Base-by-base conservation (phyloP, 2,888 invertebrate genomes). In the Dugesia japonica region DNA sequence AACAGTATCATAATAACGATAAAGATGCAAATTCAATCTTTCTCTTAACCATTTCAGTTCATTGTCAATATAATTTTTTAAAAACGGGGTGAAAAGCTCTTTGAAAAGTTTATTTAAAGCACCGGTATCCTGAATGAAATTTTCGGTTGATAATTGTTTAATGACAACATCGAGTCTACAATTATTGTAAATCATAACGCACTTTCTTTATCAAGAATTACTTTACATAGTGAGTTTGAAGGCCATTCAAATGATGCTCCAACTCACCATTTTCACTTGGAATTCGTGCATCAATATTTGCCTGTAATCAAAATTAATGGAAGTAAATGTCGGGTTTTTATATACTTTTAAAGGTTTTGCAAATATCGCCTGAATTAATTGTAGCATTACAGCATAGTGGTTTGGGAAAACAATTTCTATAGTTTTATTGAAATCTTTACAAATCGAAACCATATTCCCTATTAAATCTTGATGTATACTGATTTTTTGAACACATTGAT, bases 1-100 rank as follows among this genome's bases (percentile, higher is more conserved):
- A 83, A 92, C 92, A 31, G 90, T 90, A 71, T 90, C 90, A 83
- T 98, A 99, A 84, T 92, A 98, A 77, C 89, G 88, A 77, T 90
- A 89, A 42, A 97, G 86, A 79, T 72, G 72, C 26, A 27, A 27
- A 27, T 28, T 23, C 72, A 28, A n/a, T 20, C 26, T 15, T 20
- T 72, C 72, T 28, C 15, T 72, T 23, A 72, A 23, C 72, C 72
- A 72, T 27, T 27, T 33, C 72, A 72, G 15, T 33, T 72, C 72
- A 27, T 27, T 33, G 15, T 28, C 31, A n/a, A 72, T 72, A 31
- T 72, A 72, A n/a, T 72, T 72, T n/a, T 23, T 27, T 33, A 72
- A n/a, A 28, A n/a, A 31, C 1, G 28, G 28, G 15, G 28, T 27
- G 26, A 72, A 72, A 31, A 72, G 7, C 28, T 72, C 72, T 72